Base-by-base conservation (phyloP, 2,113 vertebrate genomes). In the Alouatta palliata region DNA sequence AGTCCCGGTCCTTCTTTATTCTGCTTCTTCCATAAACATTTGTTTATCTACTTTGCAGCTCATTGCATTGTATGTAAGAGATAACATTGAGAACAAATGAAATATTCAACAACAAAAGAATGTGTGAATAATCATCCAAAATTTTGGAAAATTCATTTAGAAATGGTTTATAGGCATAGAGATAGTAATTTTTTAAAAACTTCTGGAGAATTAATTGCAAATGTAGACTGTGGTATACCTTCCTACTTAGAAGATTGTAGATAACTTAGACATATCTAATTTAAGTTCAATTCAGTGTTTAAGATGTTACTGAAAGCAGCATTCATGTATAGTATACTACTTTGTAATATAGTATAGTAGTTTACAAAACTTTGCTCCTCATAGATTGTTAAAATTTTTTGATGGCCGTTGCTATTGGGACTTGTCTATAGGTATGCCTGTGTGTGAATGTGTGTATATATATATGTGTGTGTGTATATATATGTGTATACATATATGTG, bases 181-280 rank as follows among this genome's bases (percentile, higher is more conserved):
- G n/a, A 37, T 70, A 94, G 37, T 84, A 37, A 8, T 80, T 79
- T 94, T 84, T 64, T 64, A 75, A 30, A 68, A 81, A 76, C 17
- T 91, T 95, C 27, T 85, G 43, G 91, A 92, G 66, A 75, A 80
- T 47, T 89, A n/a, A 61, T 80, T 87, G 52, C 47, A 87, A 80
- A 66, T 70, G 19, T 54, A 75, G 58, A 95, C 70, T 97, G 6
- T 58, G 25, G 14, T 61, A 61, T 61, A 68, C 45, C 40, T n/a
- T 88, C 14, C 43, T 49, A 56, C n/a, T 79, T 96, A 83, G 56
- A 88, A 92, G 71, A 68, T 82, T 61, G 49, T 81, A 10, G 32
- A 73, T 96, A 68, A 90, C 40, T 73, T 94, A 12, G 64, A 1
- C 81, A 11, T 84, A 58, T 87, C 40, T 93, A 93, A 68, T 66